A percentile compares a stretch with the other conserved stretches of the same genome.
These are phyloP conservation scores for Passerculus sandwichensis DNA, from an alignment of 2,797 vertebrate species.

Conservation along the genomic window DNA sequence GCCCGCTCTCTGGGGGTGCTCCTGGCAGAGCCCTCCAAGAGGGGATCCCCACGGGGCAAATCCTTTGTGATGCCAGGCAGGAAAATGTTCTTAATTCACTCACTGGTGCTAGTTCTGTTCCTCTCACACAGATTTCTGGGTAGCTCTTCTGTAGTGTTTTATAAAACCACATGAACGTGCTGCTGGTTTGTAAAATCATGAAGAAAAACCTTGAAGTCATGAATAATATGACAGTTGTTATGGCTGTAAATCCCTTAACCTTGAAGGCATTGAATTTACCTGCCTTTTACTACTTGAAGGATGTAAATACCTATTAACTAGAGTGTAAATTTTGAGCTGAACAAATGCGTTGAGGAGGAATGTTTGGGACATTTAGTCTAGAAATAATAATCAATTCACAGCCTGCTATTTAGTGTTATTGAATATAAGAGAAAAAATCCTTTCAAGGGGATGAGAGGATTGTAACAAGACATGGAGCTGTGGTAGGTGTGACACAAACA, in stretches of 20 bases:
- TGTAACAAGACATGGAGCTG: background rate
- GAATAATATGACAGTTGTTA: background rate
- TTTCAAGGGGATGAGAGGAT: background rate
- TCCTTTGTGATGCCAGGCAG: rapidly evolving
- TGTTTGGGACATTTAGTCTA: background rate
- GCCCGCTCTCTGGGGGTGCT: rapidly evolving
- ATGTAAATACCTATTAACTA: background rate
- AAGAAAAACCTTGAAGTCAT: background rate
- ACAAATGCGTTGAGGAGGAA: background rate
- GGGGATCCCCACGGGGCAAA: rapidly evolving
- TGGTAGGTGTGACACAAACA: background rate
- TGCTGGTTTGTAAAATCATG: background rate
- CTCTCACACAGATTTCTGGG: rapidly evolving
- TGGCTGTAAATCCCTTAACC: background rate
- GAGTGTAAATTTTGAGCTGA: background rate
- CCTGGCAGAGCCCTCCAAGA: rapidly evolving
- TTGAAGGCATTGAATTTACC: background rate
- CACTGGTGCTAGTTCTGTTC: rapidly evolving
- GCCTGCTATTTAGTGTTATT: background rate
- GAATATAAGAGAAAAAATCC: background rate
- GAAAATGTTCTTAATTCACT: background rate
- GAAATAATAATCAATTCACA: background rate
- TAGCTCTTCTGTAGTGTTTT: background rate
- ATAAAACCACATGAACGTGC: background rate
- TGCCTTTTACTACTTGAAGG: background rate